Conservation (phyloP, 2,888 invertebrate genomes). For the Clepsis dumicolana region DNA sequence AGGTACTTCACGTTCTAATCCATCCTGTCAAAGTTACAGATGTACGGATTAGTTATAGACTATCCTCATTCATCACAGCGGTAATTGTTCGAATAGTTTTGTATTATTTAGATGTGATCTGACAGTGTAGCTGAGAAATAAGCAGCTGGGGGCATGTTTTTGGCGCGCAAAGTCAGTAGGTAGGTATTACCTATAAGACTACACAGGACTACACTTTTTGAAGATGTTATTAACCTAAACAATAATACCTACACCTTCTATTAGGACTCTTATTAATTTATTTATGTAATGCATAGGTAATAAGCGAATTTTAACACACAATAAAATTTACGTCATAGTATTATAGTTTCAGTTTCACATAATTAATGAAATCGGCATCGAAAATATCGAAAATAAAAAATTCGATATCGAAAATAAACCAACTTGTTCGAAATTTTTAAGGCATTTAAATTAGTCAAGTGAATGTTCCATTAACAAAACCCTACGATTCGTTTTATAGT, state of each 20-base stretch:
- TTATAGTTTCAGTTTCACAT: too few species aligned
- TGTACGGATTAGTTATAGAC: conserved; percentile 65
- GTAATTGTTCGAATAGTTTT: conserved; percentile 52
- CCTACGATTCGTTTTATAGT: conserved; percentile 29
- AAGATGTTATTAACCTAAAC: too few species aligned
- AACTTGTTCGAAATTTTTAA: background rate
- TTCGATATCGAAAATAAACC: background rate
- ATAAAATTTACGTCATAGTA: too few species aligned
- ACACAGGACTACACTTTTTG: too few species aligned
- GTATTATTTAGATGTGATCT: conserved; percentile 21
- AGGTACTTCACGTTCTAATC: conserved; percentile 61
- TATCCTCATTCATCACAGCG: conserved; percentile 62
- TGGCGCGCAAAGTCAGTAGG: too few species aligned
- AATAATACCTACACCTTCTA: too few species aligned
- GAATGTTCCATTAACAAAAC: conserved; percentile 2
- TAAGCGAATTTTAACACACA: too few species aligned
- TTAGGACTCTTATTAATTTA: too few species aligned
- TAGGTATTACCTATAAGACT: too few species aligned
- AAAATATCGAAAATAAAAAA: too few species aligned
- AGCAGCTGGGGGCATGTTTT: background rate
- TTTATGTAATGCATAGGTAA: too few species aligned
- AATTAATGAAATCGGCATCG: too few species aligned
- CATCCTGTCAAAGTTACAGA: conserved; percentile 63
- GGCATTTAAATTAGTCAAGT: background rate
- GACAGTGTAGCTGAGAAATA: background rate